Evolutionary conservation across 92 coral and sea anemone genomes (phyloP), one percentile per base, ranked within the genome.

Genomic region (Actinernus sp.): DNA sequence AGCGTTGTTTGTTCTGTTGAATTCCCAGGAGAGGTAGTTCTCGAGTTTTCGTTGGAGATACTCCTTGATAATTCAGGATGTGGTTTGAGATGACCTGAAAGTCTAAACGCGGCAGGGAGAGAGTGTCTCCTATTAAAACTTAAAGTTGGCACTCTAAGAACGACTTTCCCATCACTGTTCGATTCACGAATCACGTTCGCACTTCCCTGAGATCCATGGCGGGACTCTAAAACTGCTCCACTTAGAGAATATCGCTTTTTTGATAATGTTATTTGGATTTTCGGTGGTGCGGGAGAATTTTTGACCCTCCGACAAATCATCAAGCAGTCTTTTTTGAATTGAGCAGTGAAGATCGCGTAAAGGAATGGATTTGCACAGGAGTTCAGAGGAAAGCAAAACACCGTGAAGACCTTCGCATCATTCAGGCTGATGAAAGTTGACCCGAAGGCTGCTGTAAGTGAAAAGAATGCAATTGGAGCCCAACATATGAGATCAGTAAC

Each of bases 321-420:
- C 30, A 83, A 26, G 27, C 96, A 85, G 80, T 94, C 98, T 48
- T 82, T 87, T 48, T 94, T 94, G 79, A 94, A 94, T 50, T 94
- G 97, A 31, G 82, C 73, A 30, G 98, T 94, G 31, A 84, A 83
- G 20, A 94, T 91, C 14, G 98, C 98, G 70, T 94, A 94, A 24
- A 94, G 44, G 63, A 94, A 94, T 0, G 98, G 98, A 70, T 94
- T 94, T 2, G 95, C 95, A 26, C 98, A 94, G 20, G 95, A 87
- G 83, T 94, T 94, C 11, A 94, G 59, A 3, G 98, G 98, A 66
- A 94, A 94, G 8, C 92, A 88, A 36, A 91, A 94, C 7, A 94
- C 85, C 1, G 97, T 84, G 41, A 94, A 76, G 43, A 94, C 86
- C 48, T 94, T 94, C 0, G 98, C 98, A 18, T 85, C 76, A 31